A percentile compares a stretch with the other conserved stretches of the same genome.
These are phyloP conservation scores for Drosophila borborema DNA, from an alignment of 2,888 invertebrate genomes.

Conservation along the genomic window DNA sequence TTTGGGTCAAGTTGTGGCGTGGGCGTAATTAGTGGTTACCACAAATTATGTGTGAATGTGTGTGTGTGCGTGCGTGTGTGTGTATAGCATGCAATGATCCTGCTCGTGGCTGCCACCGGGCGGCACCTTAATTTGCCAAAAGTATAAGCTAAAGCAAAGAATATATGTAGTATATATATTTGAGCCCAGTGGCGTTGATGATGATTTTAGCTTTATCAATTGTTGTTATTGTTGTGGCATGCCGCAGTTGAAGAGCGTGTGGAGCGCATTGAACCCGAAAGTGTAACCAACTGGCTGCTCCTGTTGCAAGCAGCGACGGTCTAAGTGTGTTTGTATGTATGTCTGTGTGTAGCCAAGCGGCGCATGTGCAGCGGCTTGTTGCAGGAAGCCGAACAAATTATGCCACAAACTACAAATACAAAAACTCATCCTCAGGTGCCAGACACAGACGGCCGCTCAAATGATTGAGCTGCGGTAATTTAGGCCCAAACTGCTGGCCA, in stretches of 20 bases:
- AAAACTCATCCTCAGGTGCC: conserved; percentile 54
- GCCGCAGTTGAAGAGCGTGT: conserved; percentile 36
- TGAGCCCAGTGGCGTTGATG: conserved; percentile 37
- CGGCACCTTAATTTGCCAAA: conserved; percentile 72
- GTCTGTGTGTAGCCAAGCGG: conserved; percentile 67
- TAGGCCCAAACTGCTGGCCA: conserved; percentile 70
- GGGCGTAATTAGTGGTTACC: conserved; percentile 57
- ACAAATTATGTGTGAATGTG: conserved; percentile 16
- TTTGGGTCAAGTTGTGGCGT: conserved; percentile 56
- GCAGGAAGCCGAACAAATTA: conserved; percentile 79
- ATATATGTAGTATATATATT: neutral
- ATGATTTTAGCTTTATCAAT: conserved; percentile 71
- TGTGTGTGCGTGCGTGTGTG: neutral
- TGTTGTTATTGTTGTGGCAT: conserved; percentile 57
- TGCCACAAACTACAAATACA: conserved; percentile 46
- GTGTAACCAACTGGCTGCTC: conserved; percentile 61
- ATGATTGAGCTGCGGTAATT: conserved; percentile 68
- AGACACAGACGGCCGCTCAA: conserved; percentile 28
- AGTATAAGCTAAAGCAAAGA: conserved; percentile 14
- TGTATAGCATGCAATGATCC: conserved; percentile 22
- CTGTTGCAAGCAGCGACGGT: conserved; percentile 41
- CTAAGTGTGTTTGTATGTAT: neutral
- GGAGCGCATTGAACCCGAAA: conserved; percentile 72
- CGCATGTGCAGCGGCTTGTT: conserved; percentile 79
- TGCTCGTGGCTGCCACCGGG: conserved; percentile 67